These are phyloP conservation scores for Struthio camelus DNA, from an alignment of 2,113 vertebrate genomes.

Conservation along the genomic window DNA sequence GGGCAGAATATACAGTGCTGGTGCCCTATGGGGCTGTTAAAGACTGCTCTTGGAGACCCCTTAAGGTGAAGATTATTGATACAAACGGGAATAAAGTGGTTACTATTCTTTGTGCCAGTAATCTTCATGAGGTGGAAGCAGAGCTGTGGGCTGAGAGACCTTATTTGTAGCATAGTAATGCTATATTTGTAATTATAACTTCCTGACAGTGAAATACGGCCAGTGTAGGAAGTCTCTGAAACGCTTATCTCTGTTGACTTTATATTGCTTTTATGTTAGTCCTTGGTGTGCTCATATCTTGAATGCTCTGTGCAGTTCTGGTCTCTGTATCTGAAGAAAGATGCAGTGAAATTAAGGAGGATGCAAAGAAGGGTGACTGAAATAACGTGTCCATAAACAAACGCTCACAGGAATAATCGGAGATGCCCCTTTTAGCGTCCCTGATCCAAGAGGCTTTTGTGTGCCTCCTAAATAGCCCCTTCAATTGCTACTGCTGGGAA, in stretches of 20 bases:
- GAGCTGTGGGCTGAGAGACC: background rate
- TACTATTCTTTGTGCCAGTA: constrained; percentile 20
- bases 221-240: background rate
- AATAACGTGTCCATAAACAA: background rate
- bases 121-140: background rate
- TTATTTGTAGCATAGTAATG: background rate
- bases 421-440: background rate
- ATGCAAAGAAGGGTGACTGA: background rate
- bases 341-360: background rate
- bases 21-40: constrained; percentile 28
- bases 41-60: constrained; percentile 34
- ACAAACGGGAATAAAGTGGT: constrained; percentile 11
- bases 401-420: background rate
- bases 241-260: background rate
- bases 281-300: background rate
- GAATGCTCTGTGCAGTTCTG: background rate
- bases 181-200: background rate
- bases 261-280: background rate
- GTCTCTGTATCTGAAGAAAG: background rate
- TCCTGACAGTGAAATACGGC: background rate
- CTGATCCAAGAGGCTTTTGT: rapidly evolving
- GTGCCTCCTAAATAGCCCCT: background rate
- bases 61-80: constrained; percentile 46
- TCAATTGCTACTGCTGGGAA: background rate
- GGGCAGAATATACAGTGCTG: background rate